Evolutionary conservation across 1,140 invertebrate species (phyloP), one percentile per base, ranked within the genome.

Genomic region (Drosophila pachea): DNA sequence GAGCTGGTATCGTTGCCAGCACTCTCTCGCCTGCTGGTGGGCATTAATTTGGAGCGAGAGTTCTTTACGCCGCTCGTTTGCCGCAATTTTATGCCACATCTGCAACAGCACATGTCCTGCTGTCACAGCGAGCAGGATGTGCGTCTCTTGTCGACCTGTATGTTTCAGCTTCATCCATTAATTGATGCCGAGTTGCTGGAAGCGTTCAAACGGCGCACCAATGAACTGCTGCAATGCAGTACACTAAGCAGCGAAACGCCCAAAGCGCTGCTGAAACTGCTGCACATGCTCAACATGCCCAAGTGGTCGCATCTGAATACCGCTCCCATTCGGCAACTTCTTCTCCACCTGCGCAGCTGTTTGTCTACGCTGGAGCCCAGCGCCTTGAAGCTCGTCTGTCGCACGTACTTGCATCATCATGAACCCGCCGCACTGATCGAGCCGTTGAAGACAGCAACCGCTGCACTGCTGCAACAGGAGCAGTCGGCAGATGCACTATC

Each of bases 1-100:
- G 56, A 72, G 6, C 22, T 69, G 7, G 48, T 89, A 7, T 54
- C 84, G 0, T 53, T 89, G 4, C 42, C 74, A 2, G 69, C 82
- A 7, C 53, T 89, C 0, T 89, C 88, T 0, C 81, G 88, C 8
- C 72, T 89, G 2, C 50, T 74, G 5, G 88, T 89, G n/a, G 86
- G 60, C 0, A 78, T 88, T 4, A 87, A 82, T 59, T 22, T 73
- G 11, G 76, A 84, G 8, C 72, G 73, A 12, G 82, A 88, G 7
- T 79, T 89, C 22, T 83, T 87, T 47, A 77, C 76, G 5, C 74
- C 76, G 7, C 56, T 89, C 2, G 69, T 89, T 1, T 77, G 82
- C 32, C 56, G 58, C 2, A 67, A 87, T 43, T 87, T 88, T 48
- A 50, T 88, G 22, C 77, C 75, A 1, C 75, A 76, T 31, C 22